Conservation (phyloP, 1,140 invertebrate genomes). For the Aphis gossypii region DNA sequence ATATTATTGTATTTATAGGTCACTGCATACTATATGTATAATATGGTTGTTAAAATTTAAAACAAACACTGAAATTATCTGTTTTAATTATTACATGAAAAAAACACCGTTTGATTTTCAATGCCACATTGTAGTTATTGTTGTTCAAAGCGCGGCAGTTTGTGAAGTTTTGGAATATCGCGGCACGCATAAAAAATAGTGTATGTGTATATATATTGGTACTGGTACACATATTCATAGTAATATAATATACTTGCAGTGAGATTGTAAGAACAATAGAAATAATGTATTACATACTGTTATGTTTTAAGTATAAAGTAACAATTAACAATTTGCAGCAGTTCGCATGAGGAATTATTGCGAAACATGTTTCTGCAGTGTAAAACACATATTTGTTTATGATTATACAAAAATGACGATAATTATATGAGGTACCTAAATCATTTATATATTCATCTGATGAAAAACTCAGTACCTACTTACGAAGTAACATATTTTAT, state of each 20-base stretch:
- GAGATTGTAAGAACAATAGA: not conserved
- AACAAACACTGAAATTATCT: not conserved
- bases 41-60: not conserved
- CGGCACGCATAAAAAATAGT: not conserved
- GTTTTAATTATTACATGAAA: not conserved
- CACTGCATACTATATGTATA: not conserved
- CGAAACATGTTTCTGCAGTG: not conserved
- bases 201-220: not conserved
- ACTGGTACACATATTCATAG: not conserved
- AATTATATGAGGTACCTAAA: not conserved
- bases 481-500: not conserved
- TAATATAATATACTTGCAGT: not conserved
- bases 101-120: constrained; percentile 13
- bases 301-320: not conserved
- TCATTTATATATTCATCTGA: not conserved
- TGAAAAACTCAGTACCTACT: not conserved
- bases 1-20: not conserved
- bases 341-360: not conserved
- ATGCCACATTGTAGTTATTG: not conserved
- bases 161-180: not conserved
- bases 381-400: not conserved
- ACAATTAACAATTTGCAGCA: not conserved
- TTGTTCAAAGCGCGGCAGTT: not conserved
- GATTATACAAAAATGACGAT: not conserved
- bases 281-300: not conserved